Conservation (phyloP, 2,888 invertebrate genomes). For the Agonopterix alstromeriana region DNA sequence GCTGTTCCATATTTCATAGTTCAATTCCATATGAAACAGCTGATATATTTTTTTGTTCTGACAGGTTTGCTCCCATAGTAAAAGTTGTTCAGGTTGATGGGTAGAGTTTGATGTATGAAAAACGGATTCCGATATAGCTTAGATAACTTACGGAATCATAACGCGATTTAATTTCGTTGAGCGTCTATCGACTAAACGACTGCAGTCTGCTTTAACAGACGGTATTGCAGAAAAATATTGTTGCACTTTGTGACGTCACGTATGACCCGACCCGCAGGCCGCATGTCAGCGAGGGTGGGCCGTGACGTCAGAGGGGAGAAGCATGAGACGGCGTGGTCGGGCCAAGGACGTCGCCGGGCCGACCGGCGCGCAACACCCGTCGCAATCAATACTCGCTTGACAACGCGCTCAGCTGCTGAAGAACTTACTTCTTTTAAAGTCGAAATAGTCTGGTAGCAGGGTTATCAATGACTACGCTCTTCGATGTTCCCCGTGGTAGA, state of each 20-base stretch:
- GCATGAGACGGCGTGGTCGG: constrained; percentile 52
- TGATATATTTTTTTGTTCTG: no score
- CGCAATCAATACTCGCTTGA: constrained; percentile 52
- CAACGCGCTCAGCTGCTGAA: neutral
- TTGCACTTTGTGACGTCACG: constrained; percentile 51
- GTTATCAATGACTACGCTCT: no score
- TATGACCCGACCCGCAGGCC: constrained; percentile 48
- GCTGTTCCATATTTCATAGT: no score
- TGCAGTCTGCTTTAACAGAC: neutral
- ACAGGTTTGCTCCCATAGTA: no score
- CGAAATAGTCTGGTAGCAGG: no score
- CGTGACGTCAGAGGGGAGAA: constrained; percentile 24
- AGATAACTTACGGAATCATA: neutral
- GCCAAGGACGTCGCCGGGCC: constrained; percentile 74
- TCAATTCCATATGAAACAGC: no score
- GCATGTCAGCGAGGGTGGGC: constrained; percentile 46
- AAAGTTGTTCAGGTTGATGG: no score
- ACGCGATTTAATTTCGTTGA: no score
- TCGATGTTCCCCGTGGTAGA: no score
- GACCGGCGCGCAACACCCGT: constrained; percentile 65
- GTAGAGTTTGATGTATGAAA: no score
- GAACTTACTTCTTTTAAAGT: neutral
- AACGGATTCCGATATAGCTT: neutral
- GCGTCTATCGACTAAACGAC: neutral
- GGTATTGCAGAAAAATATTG: neutral